A percentile compares a stretch with the other conserved stretches of the same genome.
Evolutionary conservation across 2,113 vertebrate species (phyloP).

Genomic region (Chroicocephalus ridibundus): DNA sequence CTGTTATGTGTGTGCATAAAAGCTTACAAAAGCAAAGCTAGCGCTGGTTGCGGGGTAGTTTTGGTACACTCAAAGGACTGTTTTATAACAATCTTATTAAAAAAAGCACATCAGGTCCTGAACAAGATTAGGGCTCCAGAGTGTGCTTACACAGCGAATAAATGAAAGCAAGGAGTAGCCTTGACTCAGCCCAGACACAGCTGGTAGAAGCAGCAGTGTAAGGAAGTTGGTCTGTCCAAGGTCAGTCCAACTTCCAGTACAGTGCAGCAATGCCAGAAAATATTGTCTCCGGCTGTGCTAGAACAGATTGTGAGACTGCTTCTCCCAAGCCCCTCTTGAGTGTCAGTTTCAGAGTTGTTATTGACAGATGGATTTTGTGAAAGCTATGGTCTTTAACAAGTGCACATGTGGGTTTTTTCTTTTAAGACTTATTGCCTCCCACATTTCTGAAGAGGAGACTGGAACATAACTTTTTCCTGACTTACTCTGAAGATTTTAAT

Average conservation of each 20-base stretch:
- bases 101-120: not conserved
- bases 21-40: not conserved
- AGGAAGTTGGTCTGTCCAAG: not conserved
- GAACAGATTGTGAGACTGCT: not conserved
- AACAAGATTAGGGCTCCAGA: not conserved
- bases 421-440: not conserved
- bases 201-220: not conserved
- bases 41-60: not conserved
- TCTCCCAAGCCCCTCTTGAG: not conserved
- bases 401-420: fast-evolving
- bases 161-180: not conserved
- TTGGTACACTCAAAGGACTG: not conserved
- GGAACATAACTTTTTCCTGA: not conserved
- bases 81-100: not conserved
- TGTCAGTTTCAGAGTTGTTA: not conserved
- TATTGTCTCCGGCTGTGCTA: not conserved
- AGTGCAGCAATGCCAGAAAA: not conserved
- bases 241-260: not conserved
- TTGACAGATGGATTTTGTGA: not conserved
- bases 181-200: not conserved
- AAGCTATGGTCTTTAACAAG: not conserved
- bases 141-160: not conserved
- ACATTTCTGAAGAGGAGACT: not conserved
- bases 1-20: fast-evolving
- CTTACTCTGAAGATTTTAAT: not conserved